These are phyloP conservation scores for Sebastes kiyomatsui DNA, from an alignment of 2,797 vertebrate species.

Conservation along the genomic window DNA sequence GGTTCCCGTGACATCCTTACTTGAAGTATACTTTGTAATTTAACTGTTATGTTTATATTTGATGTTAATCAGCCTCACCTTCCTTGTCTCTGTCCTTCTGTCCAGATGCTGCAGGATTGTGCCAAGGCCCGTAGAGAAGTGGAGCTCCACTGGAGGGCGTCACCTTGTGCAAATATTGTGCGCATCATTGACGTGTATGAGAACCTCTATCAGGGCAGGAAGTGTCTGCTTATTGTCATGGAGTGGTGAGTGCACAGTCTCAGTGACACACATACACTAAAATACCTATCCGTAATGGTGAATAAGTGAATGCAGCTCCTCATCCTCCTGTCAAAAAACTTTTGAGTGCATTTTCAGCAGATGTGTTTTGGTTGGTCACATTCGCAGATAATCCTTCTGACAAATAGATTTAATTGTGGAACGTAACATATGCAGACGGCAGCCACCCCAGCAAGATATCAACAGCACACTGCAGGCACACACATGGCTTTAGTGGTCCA, in stretches of 20 bases:
- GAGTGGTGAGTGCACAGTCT: conserved; percentile 88
- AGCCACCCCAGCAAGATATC: not conserved
- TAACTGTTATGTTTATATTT: not conserved
- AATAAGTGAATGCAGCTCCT: not conserved
- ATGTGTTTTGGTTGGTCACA: not conserved
- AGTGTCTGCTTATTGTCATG: conserved; percentile 98
- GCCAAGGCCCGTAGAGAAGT: conserved; percentile 94
- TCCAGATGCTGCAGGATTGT: conserved; percentile 96
- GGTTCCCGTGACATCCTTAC: too few species aligned
- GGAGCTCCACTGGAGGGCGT: conserved; percentile 96
- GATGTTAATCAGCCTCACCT: not conserved
- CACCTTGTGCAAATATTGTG: conserved; percentile 93
- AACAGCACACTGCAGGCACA: not conserved
- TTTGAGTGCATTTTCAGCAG: not conserved
- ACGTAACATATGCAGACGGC: not conserved
- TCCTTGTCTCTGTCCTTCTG: conserved; percentile 5
- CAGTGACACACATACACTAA: not conserved
- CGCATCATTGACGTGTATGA: conserved; percentile 96
- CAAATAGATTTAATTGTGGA: not conserved
- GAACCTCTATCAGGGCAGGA: conserved; percentile 93
- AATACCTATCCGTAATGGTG: too few species aligned
- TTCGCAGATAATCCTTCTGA: not conserved
- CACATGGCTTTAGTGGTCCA: not conserved
- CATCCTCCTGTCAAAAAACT: not conserved
- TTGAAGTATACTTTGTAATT: not conserved